phyloP scores from a whole-genome alignment of 2,888 invertebrate species.

The Epirrhoe alternata region DNA sequence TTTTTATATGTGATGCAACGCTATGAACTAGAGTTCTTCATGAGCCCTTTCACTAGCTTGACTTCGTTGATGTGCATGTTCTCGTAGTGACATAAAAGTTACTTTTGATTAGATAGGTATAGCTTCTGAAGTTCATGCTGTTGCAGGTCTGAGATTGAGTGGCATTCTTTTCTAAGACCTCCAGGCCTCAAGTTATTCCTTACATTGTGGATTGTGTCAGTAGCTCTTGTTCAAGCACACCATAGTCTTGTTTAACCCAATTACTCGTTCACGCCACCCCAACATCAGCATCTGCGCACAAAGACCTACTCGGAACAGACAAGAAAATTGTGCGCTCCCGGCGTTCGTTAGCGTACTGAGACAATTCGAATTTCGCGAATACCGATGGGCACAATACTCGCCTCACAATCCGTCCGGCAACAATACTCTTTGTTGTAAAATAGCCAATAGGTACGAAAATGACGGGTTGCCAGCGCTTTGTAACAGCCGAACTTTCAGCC shows the following conservation, averaged over 20 bases:
- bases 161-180: not conserved
- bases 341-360: constrained; percentile 74
- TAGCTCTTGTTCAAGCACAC: constrained; percentile 8
- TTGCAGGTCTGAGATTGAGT: not conserved
- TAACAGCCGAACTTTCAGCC: constrained; percentile 71
- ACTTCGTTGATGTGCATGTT: too few relatives aligned
- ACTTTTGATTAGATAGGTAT: too few relatives aligned
- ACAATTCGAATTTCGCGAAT: constrained; percentile 83
- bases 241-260: constrained; percentile 16
- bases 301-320: constrained; percentile 24
- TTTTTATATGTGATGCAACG: not conserved
- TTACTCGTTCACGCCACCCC: constrained; percentile 14
- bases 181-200: not conserved
- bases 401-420: constrained; percentile 66
- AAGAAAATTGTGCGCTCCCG: constrained; percentile 55
- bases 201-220: not conserved
- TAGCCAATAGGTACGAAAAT: constrained; percentile 84
- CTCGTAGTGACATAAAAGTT: too few relatives aligned
- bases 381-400: constrained; percentile 69
- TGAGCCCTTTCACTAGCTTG: not conserved
- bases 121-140: too few relatives aligned
- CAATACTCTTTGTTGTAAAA: constrained; percentile 82
- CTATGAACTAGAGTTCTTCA: not conserved
- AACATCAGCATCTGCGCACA: constrained; percentile 25
- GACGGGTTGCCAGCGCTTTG: constrained; percentile 80